Evolutionary conservation across 2,797 vertebrate species (phyloP).

Genomic region (Spheniscus humboldti): DNA sequence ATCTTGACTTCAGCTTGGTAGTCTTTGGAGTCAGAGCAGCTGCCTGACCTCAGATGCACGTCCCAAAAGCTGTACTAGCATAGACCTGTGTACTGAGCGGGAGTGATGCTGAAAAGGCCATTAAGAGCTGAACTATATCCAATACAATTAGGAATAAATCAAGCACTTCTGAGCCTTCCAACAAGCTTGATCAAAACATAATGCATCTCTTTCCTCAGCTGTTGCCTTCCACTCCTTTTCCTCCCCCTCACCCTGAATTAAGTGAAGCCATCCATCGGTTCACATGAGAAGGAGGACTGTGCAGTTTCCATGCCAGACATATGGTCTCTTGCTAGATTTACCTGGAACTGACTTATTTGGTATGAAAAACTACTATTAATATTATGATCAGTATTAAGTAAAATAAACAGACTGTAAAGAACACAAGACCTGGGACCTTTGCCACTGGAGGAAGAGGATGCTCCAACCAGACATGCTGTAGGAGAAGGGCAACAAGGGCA

Average conservation of each 20-base stretch:
- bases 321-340: not conserved
- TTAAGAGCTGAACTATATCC: not conserved
- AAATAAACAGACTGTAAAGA: not conserved
- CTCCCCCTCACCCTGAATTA: not conserved
- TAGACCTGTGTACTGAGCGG: rapidly evolving
- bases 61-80: not conserved
- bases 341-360: not conserved
- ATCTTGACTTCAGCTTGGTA: not conserved
- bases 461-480: not conserved
- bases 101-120: rapidly evolving
- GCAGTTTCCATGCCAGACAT: not conserved
- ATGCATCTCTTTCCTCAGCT: not conserved
- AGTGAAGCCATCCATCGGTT: not conserved
- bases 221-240: not conserved
- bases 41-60: not conserved
- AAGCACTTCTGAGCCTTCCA: not conserved
- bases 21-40: not conserved
- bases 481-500: not conserved
- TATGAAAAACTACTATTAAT: not conserved
- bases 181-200: not conserved
- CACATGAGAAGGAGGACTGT: not conserved
- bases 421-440: not conserved
- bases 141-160: not conserved
- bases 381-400: not conserved
- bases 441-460: not conserved